These are phyloP conservation scores for Oncopodura yosiiana DNA, from an alignment of 1,140 invertebrate species.

Conservation along the genomic window DNA sequence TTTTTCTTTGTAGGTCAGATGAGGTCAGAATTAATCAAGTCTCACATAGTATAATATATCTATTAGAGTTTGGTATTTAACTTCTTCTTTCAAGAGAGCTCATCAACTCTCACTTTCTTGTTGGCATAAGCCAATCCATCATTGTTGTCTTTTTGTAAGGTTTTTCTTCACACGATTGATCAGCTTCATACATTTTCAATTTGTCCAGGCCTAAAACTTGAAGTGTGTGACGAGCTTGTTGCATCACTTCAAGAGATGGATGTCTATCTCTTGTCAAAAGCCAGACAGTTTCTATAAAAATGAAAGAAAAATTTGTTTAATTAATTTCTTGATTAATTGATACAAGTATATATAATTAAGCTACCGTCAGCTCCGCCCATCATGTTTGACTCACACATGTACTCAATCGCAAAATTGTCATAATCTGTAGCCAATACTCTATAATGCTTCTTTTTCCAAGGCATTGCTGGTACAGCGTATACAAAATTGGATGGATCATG, in stretches of 20 bases:
- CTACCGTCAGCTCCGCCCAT: constrained; percentile 32
- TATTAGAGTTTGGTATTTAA: too few relatives aligned
- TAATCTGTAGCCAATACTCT: constrained; percentile 34
- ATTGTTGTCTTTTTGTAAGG: constrained; percentile 21
- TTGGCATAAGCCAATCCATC: constrained; percentile 30
- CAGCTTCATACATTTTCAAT: constrained; percentile 34
- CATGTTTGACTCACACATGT: constrained; percentile 33
- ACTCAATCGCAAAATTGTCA: constrained; percentile 35
- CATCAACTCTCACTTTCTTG: too few relatives aligned
- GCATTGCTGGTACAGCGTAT: constrained; percentile 34
- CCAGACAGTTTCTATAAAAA: constrained; percentile 33
- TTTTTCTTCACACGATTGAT: constrained; percentile 33
- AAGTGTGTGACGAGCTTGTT: constrained; percentile 29
- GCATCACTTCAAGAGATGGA: constrained; percentile 33
- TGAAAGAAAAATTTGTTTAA: neutral
- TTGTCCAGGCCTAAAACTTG: constrained; percentile 34
- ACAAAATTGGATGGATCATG: constrained; percentile 32
- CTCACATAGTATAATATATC: too few relatives aligned
- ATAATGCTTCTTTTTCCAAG: constrained; percentile 34
- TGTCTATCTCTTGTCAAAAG: constrained; percentile 29
- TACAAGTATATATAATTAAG: neutral
- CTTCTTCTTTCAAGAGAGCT: too few relatives aligned
- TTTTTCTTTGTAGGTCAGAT: too few relatives aligned
- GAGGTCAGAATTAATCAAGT: too few relatives aligned
- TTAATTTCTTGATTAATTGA: neutral